Conservation (phyloP, 2,113 vertebrate species). For the Bos javanicus region DNA sequence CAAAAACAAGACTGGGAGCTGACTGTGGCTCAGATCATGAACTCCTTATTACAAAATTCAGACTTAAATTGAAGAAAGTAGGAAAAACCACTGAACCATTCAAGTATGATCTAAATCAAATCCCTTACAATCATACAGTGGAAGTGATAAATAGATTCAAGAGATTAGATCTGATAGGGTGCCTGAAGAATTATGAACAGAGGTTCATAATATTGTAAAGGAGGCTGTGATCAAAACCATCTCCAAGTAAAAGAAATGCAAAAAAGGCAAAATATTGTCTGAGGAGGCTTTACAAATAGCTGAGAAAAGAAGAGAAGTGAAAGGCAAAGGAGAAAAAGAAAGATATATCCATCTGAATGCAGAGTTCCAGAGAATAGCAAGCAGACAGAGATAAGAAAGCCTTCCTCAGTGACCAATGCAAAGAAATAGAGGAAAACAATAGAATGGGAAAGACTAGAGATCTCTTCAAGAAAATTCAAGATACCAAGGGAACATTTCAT, state of each 20-base stretch:
- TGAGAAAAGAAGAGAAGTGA: not conserved
- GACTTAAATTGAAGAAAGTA: not conserved
- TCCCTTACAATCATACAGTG: not conserved
- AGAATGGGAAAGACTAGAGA: not conserved
- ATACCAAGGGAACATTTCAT: not conserved
- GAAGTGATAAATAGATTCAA: not conserved
- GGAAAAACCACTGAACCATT: not conserved
- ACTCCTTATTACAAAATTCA: not conserved
- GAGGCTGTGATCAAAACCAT: not conserved
- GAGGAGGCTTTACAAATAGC: not conserved
- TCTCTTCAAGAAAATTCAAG: no score
- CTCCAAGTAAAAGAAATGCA: not conserved
- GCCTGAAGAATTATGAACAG: not conserved
- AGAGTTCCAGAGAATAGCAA: not conserved
- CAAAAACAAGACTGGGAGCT: not conserved
- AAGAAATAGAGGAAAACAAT: not conserved
- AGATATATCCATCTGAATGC: not conserved
- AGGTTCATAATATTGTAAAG: not conserved
- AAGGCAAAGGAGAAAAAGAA: not conserved
- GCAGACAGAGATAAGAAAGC: not conserved
- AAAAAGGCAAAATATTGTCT: not conserved
- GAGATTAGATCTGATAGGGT: not conserved
- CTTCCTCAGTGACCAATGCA: not conserved
- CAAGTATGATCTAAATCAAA: not conserved
- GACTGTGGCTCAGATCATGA: not conserved